Percentiles rank a stretch among this genome's conserved stretches.
These are phyloP conservation scores for Ormyrus nitidulus DNA, from an alignment of 2,888 invertebrate species.

Conservation along the genomic window DNA sequence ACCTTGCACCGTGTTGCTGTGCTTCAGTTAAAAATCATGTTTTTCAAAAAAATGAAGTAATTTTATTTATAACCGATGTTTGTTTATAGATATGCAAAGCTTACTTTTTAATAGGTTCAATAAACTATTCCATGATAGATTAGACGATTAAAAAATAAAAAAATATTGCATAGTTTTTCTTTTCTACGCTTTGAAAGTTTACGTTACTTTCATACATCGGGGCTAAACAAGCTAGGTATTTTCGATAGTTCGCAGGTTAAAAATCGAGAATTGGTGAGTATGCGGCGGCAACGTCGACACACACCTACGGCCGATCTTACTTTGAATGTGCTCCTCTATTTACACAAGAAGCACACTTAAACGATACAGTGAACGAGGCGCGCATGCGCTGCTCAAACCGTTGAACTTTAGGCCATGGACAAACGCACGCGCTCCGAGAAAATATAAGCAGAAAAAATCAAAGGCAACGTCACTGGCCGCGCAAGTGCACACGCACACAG, in stretches of 20 bases:
- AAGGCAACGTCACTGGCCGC: constrained; percentile 50
- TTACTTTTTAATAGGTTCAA: too few relatives aligned
- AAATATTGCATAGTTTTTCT: neutral
- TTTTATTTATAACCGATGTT: too few relatives aligned
- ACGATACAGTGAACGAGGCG: neutral
- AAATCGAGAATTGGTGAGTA: constrained; percentile 4
- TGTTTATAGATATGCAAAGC: too few relatives aligned
- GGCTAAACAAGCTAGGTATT: neutral
- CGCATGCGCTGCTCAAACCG: constrained; percentile 65
- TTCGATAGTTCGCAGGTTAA: constrained; percentile 42
- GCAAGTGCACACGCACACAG: constrained; percentile 38
- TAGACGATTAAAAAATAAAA: neutral
- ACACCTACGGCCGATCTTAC: neutral
- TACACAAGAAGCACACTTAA: too few relatives aligned
- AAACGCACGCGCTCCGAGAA: neutral
- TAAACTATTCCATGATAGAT: too few relatives aligned
- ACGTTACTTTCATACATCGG: constrained; percentile 9
- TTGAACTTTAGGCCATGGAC: constrained; percentile 63
- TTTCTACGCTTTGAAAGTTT: neutral
- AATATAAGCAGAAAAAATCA: constrained; percentile 20
- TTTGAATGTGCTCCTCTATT: too few relatives aligned
- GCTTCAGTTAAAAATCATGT: neutral
- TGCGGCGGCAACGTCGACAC: constrained; percentile 25
- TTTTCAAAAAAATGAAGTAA: neutral
- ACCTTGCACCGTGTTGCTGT: neutral